Evolutionary conservation across 1,140 invertebrate species (phyloP).

Genomic region (Macrobrachium rosenbergii): DNA sequence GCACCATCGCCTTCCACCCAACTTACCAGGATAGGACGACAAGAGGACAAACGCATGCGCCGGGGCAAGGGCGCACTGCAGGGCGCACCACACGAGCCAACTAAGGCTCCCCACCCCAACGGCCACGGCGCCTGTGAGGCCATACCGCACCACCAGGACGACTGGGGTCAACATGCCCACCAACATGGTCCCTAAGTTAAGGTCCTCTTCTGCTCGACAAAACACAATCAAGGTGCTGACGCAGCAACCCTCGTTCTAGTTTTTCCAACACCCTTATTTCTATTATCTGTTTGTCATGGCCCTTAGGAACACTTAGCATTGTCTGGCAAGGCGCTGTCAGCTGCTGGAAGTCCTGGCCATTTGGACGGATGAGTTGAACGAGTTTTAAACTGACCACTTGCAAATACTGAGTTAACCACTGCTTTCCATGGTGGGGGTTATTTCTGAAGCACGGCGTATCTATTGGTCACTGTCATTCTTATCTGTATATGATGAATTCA

Average conservation of each 20-base stretch:
- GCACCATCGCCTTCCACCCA: background rate
- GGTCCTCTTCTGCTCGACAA: background rate
- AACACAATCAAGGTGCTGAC: no score
- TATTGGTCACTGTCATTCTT: background rate
- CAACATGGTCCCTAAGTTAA: background rate
- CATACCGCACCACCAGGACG: conserved; percentile 36
- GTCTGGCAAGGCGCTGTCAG: no score
- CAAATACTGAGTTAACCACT: no score
- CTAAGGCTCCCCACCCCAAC: conserved; percentile 46
- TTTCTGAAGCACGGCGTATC: no score
- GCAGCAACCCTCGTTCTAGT: no score
- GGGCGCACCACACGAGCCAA: conserved; percentile 50
- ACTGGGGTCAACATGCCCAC: conserved; percentile 31
- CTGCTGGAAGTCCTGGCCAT: no score
- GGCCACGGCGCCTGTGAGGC: conserved; percentile 34
- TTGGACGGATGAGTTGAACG: no score
- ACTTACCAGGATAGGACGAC: conserved; percentile 62
- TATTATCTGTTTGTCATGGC: background rate
- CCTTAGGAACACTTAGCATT: no score
- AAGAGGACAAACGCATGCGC: conserved; percentile 64
- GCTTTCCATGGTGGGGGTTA: no score
- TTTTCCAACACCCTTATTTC: background rate
- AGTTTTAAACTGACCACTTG: no score
- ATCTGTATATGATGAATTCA: background rate
- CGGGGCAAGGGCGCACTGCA: conserved; percentile 56